Evolutionary conservation across 2,113 vertebrate genomes (phyloP), one percentile per base, ranked within the genome.

Genomic region (Hydropotes inermis): DNA sequence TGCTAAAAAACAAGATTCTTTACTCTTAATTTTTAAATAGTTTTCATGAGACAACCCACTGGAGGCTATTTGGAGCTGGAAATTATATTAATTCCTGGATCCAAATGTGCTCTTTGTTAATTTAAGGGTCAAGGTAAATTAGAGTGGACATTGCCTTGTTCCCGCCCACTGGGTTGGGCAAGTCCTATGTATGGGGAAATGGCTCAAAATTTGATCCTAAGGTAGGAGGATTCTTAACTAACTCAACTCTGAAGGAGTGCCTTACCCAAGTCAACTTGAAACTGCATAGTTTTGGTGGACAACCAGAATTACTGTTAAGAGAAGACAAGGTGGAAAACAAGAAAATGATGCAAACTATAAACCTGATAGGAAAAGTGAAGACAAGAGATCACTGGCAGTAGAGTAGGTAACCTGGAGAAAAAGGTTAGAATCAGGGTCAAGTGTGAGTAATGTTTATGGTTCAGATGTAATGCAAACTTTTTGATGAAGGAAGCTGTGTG

Each of bases 1-100:
- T 58, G 14, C 28, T 93, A 47, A 93, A 93, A 91, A 74, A 1
- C 60, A 87, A 89, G 50, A 28, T 78, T 47, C 12, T 95, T 97
- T 83, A 43, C 13, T 85, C 6, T 96, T 57, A 81, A 91, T 85
- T 95, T 96, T 45, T 92, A 97, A 94, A 86, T 83, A 39, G 21
- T 54, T 97, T 88, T n/a, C 47, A 91, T 86, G 84, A 91, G 85
- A 61, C 11, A 94, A 61, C 33, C 57, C 3, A 64, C 15, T 89
- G 33, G 21, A 55, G 60, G 2, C 28, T 67, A 81, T 43, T 54
- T 55, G n/a, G 25, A 87, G 3, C 6, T 93, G 52, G 7, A 95
- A 87, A 61, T 30, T 52, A 27, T 43, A 84, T 81, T 70, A 90
- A 57, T 90, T 3, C 12, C 50, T 54, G 74, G 30, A 54, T 27